phyloP scores from a whole-genome alignment of 2,888 invertebrate species.

The Hydraecia micacea region DNA sequence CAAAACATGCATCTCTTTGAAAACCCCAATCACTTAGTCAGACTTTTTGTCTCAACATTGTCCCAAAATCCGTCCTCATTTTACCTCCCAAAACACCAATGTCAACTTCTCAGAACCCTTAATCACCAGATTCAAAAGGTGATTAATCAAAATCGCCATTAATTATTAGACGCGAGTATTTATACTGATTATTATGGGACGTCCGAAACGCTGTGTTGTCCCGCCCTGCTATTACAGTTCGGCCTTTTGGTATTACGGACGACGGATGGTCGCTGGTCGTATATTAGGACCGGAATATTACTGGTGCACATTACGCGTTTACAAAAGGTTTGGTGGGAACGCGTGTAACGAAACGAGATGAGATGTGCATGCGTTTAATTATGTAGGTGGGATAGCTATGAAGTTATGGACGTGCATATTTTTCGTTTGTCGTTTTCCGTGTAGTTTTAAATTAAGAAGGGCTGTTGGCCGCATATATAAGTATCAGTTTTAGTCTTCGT shows the following conservation, averaged over 20 bases:
- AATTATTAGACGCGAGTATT: conserved; percentile 68
- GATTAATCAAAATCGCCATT: conserved; percentile 69
- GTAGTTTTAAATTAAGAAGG: conserved; percentile 9
- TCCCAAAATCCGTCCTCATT: conserved; percentile 30
- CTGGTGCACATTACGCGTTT: conserved; percentile 65
- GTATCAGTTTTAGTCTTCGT: not conserved
- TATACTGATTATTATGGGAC: conserved; percentile 70
- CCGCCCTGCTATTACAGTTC: conserved; percentile 65
- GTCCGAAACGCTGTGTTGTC: conserved; percentile 63
- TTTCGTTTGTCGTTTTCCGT: conserved; percentile 22
- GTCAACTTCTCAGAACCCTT: conserved; percentile 66
- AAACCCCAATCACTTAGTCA: conserved; percentile 36
- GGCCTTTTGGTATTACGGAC: conserved; percentile 58
- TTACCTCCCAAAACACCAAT: conserved; percentile 53
- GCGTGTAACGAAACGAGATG: conserved; percentile 62
- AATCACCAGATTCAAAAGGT: conserved; percentile 61
- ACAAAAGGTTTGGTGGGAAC: conserved; percentile 64
- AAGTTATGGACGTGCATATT: conserved; percentile 32
- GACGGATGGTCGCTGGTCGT: conserved; percentile 62
- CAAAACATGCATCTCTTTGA: not conserved
- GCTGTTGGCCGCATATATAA: not conserved
- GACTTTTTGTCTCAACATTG: conserved; percentile 35
- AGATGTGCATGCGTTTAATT: conserved; percentile 62
- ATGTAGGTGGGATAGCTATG: conserved; percentile 51
- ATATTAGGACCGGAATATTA: conserved; percentile 66